These are phyloP conservation scores for Dynastes maya DNA, from an alignment of 2,888 invertebrate genomes.

Conservation along the genomic window DNA sequence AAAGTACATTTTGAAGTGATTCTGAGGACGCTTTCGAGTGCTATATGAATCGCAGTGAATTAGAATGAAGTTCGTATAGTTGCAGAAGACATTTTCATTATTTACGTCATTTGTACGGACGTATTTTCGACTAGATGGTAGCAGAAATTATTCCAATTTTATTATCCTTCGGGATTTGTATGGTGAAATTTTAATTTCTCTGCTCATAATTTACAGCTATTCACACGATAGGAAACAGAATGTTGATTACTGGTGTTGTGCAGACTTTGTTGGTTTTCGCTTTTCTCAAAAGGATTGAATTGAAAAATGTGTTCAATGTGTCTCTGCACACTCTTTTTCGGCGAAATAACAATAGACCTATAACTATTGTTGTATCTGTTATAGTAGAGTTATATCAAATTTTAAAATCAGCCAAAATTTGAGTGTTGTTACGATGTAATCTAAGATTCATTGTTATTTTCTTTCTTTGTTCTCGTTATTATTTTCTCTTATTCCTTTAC, in stretches of 20 bases:
- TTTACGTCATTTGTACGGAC: constrained; percentile 12
- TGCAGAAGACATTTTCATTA: constrained; percentile 33
- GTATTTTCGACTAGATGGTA: background rate
- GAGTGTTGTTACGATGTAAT: no score
- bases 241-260: background rate
- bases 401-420: no score
- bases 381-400: no score
- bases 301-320: no score
- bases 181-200: constrained; percentile 4
- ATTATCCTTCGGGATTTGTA: background rate
- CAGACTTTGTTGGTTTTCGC: no score
- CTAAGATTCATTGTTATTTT: no score
- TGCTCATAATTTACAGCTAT: background rate
- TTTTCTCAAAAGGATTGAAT: no score
- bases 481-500: no score
- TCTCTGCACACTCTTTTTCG: no score
- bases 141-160: constrained; percentile 31
- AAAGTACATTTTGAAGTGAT: constrained; percentile 24
- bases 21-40: constrained; percentile 32
- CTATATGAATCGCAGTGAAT: constrained; percentile 33
- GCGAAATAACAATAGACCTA: no score
- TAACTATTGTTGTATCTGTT: no score
- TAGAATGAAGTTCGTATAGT: constrained; percentile 33
- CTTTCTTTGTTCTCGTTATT: no score
- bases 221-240: background rate